Conservation (phyloP, 2,797 vertebrate species). For the Masticophis lateralis region DNA sequence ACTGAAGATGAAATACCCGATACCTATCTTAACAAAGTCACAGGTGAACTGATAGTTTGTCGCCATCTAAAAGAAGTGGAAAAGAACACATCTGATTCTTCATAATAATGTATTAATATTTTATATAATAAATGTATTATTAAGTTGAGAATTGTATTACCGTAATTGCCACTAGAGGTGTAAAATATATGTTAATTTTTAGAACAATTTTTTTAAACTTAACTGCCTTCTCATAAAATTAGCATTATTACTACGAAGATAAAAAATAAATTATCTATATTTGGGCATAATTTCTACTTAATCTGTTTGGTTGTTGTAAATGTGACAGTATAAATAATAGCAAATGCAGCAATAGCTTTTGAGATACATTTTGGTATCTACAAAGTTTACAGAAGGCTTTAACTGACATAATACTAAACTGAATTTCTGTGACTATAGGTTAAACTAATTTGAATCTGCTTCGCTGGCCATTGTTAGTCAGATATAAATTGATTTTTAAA, state of each 20-base stretch:
- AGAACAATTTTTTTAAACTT: neutral
- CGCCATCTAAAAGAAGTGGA: constrained; percentile 75
- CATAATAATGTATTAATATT: constrained; percentile 30
- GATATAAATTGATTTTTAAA: neutral
- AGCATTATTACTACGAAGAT: neutral
- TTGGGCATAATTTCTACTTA: neutral
- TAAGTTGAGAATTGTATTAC: constrained; percentile 4
- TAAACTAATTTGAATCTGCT: neutral
- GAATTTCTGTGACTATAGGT: neutral
- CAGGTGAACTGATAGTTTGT: constrained; percentile 83
- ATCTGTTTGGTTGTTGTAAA: neutral
- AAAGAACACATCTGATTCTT: constrained; percentile 72
- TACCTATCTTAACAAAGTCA: constrained; percentile 83
- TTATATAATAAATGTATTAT: constrained; percentile 56
- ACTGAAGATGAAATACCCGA: constrained; percentile 84
- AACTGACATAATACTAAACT: neutral
- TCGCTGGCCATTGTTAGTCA: neutral
- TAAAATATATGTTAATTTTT: neutral
- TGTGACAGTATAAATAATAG: neutral
- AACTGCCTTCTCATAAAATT: neutral
- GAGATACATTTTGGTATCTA: neutral
- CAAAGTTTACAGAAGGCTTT: neutral
- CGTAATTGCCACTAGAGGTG: neutral
- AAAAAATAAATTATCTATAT: neutral
- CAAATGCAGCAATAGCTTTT: neutral